Evolutionary conservation across 2,113 vertebrate species (phyloP), one percentile per base, ranked within the genome.

Genomic region (Actenoides lindsayi): DNA sequence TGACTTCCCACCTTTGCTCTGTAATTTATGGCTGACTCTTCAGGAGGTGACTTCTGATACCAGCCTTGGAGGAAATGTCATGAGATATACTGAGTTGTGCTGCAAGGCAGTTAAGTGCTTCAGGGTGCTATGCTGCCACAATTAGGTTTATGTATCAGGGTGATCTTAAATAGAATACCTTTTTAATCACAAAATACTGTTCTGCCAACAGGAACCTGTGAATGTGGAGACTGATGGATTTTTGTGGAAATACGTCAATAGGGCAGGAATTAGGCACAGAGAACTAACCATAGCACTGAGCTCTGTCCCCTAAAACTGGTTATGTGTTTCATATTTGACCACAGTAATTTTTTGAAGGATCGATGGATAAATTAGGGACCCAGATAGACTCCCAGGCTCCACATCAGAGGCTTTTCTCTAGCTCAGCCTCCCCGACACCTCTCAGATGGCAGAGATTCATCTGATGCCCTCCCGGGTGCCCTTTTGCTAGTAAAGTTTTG

Each of bases 291-390:
- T 8, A 28, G 65, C 0, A 1, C 12, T 8, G 14, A 39, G 54
- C 17, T 15, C 25, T 0, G 0, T 2, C 4, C n/a, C 56, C 68
- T 65, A 39, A 56, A 50, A 35, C 33, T 3, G 15, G 13, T 68
- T 13, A 15, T 3, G 11, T 2, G 5, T 41, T 82, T 79, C 14
- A 1, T 16, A 13, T 63, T 35, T 50, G 74, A 64, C 33, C 44
- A 67, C 14, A 42, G 37, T 19, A 1, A 2, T 18, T 67, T 76
- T 77, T 12, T 64, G 18, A 90, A 70, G 30, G n/a, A 73, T 24
- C 23, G 33, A 30, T 1, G 18, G 80, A 63, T 59, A 62, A 92
- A 80, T 2, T 41, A 31, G 30, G 71, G 33, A 46, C 25, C 12
- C 50, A 51, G 59, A 83, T 33, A 37, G 20, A 39, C 15, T 65